Evolutionary conservation across 2,888 invertebrate species (phyloP).

Genomic region (Mimas tiliae): DNA sequence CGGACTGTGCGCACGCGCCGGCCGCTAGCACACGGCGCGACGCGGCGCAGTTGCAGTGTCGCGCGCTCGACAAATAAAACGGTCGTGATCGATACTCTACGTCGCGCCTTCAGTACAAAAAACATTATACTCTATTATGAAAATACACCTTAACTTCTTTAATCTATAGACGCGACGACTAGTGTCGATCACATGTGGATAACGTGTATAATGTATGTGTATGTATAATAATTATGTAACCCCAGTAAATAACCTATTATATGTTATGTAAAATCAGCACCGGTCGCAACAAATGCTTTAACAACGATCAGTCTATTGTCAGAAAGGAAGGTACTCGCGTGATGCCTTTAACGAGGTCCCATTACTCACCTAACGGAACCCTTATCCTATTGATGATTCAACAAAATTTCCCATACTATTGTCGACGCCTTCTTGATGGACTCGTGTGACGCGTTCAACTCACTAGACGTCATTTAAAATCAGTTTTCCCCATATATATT

Average conservation of each 20-base stretch:
- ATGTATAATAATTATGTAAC: slow-evolving; percentile 78
- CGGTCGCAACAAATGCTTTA: slow-evolving; percentile 83
- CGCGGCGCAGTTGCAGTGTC: slow-evolving; percentile 45
- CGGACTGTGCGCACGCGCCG: slow-evolving; percentile 57
- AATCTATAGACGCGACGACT: slow-evolving; percentile 58
- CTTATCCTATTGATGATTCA: slow-evolving; percentile 47
- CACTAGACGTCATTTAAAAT: not conserved
- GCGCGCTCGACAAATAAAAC: slow-evolving; percentile 72
- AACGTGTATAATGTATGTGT: slow-evolving; percentile 75
- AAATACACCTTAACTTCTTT: slow-evolving; percentile 68
- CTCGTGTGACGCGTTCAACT: not conserved
- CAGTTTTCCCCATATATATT: slow-evolving; percentile 22
- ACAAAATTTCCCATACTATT: slow-evolving; percentile 20
- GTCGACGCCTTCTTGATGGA: not conserved
- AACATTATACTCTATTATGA: slow-evolving; percentile 75
- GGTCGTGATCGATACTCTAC: slow-evolving; percentile 60
- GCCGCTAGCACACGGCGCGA: slow-evolving; percentile 47
- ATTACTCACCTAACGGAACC: slow-evolving; percentile 55
- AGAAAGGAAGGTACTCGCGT: slow-evolving; percentile 77
- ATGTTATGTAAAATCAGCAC: slow-evolving; percentile 81
- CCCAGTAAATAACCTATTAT: slow-evolving; percentile 82
- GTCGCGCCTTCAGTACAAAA: slow-evolving; percentile 66
- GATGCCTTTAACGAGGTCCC: slow-evolving; percentile 64
- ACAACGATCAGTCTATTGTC: slow-evolving; percentile 84
- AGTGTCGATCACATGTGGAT: slow-evolving; percentile 63